Percentiles rank a stretch among this genome's conserved stretches.
Evolutionary conservation across 2,797 vertebrate species (phyloP).

Genomic region (Sebastes miniatus): DNA sequence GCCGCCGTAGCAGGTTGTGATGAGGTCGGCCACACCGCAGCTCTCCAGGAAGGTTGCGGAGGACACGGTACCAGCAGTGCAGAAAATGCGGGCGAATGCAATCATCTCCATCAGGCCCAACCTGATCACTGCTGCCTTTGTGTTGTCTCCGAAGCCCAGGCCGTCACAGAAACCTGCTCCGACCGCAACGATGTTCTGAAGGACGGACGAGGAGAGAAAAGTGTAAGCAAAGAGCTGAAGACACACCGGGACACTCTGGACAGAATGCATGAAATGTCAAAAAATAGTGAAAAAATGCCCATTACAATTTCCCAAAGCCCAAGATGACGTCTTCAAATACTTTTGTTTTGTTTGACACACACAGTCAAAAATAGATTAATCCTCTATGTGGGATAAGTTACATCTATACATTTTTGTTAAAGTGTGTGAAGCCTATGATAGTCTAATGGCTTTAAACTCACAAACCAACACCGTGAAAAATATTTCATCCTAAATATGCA

Average conservation of each 20-base stretch:
- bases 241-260: neutral
- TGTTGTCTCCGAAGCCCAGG: constrained; percentile 95
- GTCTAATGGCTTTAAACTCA: neutral
- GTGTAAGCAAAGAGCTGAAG: neutral
- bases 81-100: constrained; percentile 91
- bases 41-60: constrained; percentile 93
- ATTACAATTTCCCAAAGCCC: neutral
- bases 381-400: neutral
- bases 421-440: neutral
- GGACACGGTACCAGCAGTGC: constrained; percentile 84
- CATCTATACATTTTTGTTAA: neutral
- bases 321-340: no score
- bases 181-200: constrained; percentile 93
- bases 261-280: neutral
- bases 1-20: constrained; percentile 96
- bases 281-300: neutral
- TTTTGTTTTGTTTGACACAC: no score
- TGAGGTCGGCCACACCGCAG: constrained; percentile 95
- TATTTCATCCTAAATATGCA: neutral
- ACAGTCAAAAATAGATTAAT: no score
- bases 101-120: constrained; percentile 99
- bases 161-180: constrained; percentile 98
- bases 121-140: constrained; percentile 95
- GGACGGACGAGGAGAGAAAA: neutral
- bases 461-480: neutral